Conservation (phyloP, 2,888 invertebrate genomes). For the Dryobota labecula region DNA sequence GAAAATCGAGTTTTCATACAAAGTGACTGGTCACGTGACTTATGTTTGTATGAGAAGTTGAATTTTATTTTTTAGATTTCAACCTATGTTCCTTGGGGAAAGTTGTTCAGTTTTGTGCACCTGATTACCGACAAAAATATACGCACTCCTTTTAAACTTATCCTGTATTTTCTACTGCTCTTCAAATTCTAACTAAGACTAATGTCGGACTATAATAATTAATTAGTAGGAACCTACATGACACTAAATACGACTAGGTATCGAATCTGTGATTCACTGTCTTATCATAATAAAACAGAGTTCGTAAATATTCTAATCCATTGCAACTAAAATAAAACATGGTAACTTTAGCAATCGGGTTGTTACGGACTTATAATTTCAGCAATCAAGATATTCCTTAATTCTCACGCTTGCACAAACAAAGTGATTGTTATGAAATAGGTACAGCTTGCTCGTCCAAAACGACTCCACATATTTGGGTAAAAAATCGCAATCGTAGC, state of each 20-base stretch:
- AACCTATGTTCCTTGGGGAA: too few species aligned
- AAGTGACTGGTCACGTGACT: too few species aligned
- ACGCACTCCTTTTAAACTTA: too few species aligned
- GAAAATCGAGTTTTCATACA: too few species aligned
- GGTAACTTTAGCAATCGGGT: slow-evolving; percentile 47
- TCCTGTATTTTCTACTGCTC: background rate
- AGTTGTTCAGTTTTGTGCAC: too few species aligned
- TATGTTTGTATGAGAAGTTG: too few species aligned
- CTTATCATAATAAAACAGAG: background rate
- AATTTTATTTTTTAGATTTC: too few species aligned
- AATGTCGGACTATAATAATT: background rate
- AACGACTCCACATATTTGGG: slow-evolving; percentile 37
- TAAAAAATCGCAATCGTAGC: slow-evolving; percentile 24
- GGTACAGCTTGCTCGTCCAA: slow-evolving; percentile 25
- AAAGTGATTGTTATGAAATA: slow-evolving; percentile 45
- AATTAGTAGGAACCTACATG: background rate
- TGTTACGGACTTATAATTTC: slow-evolving; percentile 57
- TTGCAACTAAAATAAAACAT: slow-evolving; percentile 52
- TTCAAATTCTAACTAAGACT: background rate
- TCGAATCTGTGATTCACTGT: background rate
- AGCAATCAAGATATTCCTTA: slow-evolving; percentile 56
- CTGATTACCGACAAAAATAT: too few species aligned
- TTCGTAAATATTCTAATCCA: slow-evolving; percentile 36
- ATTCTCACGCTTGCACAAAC: slow-evolving; percentile 54
- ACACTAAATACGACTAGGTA: background rate